Evolutionary conservation across 2,888 invertebrate genomes (phyloP), one percentile per base, ranked within the genome.

Genomic region (Caenorhabditis sulstoni): DNA sequence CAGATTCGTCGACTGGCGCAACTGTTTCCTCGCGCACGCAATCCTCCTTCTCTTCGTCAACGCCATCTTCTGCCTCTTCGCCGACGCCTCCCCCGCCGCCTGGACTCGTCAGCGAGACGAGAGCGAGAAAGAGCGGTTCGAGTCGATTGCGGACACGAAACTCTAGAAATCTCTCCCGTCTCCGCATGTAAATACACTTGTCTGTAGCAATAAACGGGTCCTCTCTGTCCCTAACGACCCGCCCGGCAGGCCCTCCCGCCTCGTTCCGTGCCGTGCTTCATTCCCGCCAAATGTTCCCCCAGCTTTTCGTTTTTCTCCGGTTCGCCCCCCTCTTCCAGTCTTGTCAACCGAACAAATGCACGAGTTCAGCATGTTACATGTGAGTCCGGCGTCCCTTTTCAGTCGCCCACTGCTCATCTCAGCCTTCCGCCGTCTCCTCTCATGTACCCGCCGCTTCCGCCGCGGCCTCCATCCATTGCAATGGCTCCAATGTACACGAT

Each of bases 21-120:
- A 79, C 29, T 79, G 79, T 58, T 83, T 83, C 76, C 67, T 79
- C 8, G 70, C 78, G 9, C 83, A 83, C 50, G 81, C 83, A 2
- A 73, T 41, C 5, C 61, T 83, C 20, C 66, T 83, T 8, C 64
- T 83, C 11, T 62, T 61, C 12, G 77, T 79, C 1, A 79, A 81
- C 20, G 64, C 74, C 3, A 50, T 83, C 11, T 83, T 83, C 74
- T 68, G 76, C 14, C 11, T 81, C 12, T 74, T 77, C 20, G 83
- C 83, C 41, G 79, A 81, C 37, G 83, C 83, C 3, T 57, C 57
- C 3, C 79, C 81, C 0, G 81, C 81, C 14, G 35, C 20, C n/a
- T 81, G 81, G 81, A 81, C 81, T 0, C 23, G 29, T 29, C 20
- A 20, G 11, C 8, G 37, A 12, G 35, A 35, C 4, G 62, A 65